Evolutionary conservation across 1,140 invertebrate species (phyloP).

Genomic region (Procambarus clarkii): DNA sequence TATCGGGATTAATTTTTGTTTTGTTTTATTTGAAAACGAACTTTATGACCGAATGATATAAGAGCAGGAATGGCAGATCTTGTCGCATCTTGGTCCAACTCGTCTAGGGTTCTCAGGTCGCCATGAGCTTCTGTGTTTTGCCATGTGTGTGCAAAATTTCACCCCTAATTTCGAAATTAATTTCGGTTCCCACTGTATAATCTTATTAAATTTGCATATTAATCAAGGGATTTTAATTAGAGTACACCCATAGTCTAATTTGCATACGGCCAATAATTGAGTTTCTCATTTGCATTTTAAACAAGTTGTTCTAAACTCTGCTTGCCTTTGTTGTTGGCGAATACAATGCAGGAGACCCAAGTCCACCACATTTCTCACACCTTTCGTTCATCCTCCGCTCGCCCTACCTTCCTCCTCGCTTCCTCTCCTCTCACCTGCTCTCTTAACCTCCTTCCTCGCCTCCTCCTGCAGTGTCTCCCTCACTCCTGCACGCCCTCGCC

Average conservation of each 20-base stretch:
- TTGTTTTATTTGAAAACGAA: slow-evolving; percentile 14
- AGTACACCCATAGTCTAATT: slow-evolving; percentile 72
- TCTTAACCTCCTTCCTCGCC: no score
- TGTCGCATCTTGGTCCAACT: slow-evolving; percentile 27
- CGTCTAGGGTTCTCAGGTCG: slow-evolving; percentile 23
- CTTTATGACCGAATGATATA: neutral
- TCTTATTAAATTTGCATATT: slow-evolving; percentile 73
- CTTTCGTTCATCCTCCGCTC: slow-evolving; percentile 63
- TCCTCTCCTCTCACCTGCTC: neutral
- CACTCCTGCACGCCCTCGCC: neutral
- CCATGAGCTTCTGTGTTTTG: slow-evolving; percentile 66
- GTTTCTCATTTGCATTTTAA: slow-evolving; percentile 73
- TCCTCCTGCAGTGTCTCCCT: neutral
- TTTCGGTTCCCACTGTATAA: slow-evolving; percentile 73
- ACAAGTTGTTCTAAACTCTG: slow-evolving; percentile 73
- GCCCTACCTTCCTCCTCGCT: slow-evolving; percentile 25
- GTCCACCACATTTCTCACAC: slow-evolving; percentile 65
- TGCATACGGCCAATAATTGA: slow-evolving; percentile 73
- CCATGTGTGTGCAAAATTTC: slow-evolving; percentile 69
- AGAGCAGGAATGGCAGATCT: slow-evolving; percentile 30
- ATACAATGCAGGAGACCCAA: slow-evolving; percentile 65
- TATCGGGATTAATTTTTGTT: neutral
- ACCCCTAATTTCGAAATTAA: slow-evolving; percentile 73
- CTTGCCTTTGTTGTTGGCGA: slow-evolving; percentile 70
- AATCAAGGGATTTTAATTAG: slow-evolving; percentile 73